Base-by-base conservation (phyloP, 1,140 invertebrate genomes). In the Luehdorfia chinensis region DNA sequence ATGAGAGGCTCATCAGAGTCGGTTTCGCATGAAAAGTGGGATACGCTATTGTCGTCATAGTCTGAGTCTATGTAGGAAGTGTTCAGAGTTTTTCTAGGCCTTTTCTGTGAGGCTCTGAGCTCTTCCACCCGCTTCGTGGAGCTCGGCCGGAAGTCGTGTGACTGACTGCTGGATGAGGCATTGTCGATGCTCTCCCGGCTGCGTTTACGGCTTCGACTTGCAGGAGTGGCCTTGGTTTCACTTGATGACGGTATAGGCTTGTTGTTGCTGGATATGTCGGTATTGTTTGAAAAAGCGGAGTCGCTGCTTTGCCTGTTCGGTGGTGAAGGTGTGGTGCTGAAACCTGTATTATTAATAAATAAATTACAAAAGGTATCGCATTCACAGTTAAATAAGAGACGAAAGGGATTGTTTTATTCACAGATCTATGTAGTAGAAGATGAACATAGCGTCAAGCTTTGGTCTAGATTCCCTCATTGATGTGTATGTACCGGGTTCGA, bases 261-360 rank as follows among this genome's bases (percentile, higher is more conserved):
- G 4, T 51, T 75, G 13, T 69, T 50, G 33, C 60, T 66, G 1
- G 77, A 85, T n/a, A 60, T 47, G 47, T 87, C 83, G 0, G 84
- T 84, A 11, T 77, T 69, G 21, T 62, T 73, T 5, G 84, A 87
- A 43, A 85, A 81, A 0, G 78, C 84, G 0, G 85, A 87, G 47
- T 87, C 84, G 28, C 80, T 85, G 59, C 79, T 87, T 50, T 84
- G 78, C 36, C 83, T 67, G 37, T 65, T 80, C 1, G 62, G 28
- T 6, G 63, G 67, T 18, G 74, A 74, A 3, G 69, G 68, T 23
- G 69, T 64, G 14, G 58, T 36, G 43, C 65, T 75, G 56, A 84
- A 84, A 13, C 75, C 80, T 87, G 48, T n/a, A 27, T 27, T 27
- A 27, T 27, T 27, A n/a, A n/a, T 27, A 8, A 8, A 8, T 27